Base-by-base conservation (phyloP, 2,888 invertebrate species). In the Macrophya alboannulata region DNA sequence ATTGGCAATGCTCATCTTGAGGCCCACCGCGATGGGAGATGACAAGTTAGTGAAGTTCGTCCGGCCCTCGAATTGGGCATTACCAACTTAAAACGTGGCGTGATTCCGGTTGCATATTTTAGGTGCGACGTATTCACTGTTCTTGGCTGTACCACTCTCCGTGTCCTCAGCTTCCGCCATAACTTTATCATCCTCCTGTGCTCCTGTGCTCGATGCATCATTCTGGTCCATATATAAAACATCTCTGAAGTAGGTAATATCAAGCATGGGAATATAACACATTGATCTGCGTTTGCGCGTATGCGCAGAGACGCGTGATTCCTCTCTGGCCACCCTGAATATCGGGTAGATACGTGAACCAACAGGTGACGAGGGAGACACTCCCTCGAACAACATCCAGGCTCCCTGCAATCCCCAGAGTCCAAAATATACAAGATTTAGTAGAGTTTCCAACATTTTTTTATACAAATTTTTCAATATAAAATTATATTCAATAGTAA, bases 331-430 rank as follows among this genome's bases (percentile, higher is more conserved):
- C 86, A 88, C 88, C 88, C 85, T 86, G 89, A 31, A 87, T 90
- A 90, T 90, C 91, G 90, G 91, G 37, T 68, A 68, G 91, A 89
- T 89, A 90, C 84, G 48, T 88, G 90, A 90, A 91, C 92, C 92
- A 92, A 92, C 92, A 92, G 92, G 92, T 92, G 92, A 92, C 91
- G 92, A 89, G 87, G 87, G 89, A 90, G 92, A 90, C 92, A 92
- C 92, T 92, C 92, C 92, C 92, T 91, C 89, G 88, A 90, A 89
- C 90, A 87, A 87, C 87, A 82, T 82, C 87, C 74, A 84, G 68
- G 89, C 89, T 87, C 82, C 65, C 21, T 74, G 10, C 74, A 76
- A 86, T 86, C 88, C 68, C 86, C 84, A 84, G 87, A 86, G 86
- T 31, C 65, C 65, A 45, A 62, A 62, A 76, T 8, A 45, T 51